Base-by-base conservation (phyloP, 2,888 invertebrate genomes). In the Cryptus viduatorius region DNA sequence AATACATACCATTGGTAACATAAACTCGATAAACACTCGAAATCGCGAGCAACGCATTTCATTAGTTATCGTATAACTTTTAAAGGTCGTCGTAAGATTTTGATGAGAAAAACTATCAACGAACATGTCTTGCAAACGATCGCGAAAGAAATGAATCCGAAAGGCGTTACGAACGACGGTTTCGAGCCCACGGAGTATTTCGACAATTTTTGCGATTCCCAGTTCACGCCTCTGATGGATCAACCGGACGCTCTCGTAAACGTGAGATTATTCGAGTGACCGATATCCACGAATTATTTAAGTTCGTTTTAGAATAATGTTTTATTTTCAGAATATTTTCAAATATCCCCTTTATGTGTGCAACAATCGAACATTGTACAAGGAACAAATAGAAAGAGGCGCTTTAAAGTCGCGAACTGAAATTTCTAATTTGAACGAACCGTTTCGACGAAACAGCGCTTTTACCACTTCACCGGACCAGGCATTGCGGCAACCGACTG, bases 31-130 rank as follows among this genome's bases (percentile, higher is more conserved):
- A 14, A 44, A 37, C 12, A 29, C 14, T 24, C 19, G 16, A 8
- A 4, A 59, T 29, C 1, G n/a, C n/a, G 14, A 7, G 61, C 16
- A 7, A 16, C 16, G 89, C 95, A 10, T 93, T 94, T 69, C 94
- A 94, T 73, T 94, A 93, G 59, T 95, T 95, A 0, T 94, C 94
- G 91, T 94, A 46, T 94, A 46, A 65, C 14, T 29, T 76, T 50
- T 1, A 24, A 79, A 95, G 87, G 87, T 14, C 79, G 81, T 10
- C 85, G 87, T 24, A 84, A 84, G 61, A 68, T 83, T 56, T 76
- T 83, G 19, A 48, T 86, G 4, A 84, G 77, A 31, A 84, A 42
- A 46, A 65, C 76, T 8, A 61, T 87, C 48, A 84, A 48, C 12
- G 69, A 80, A 19, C 81, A 72, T n/a, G 82, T 80, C 37, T 24